These are phyloP conservation scores for Myxocyprinus asiaticus DNA, from an alignment of 2,113 vertebrate genomes.

Conservation along the genomic window DNA sequence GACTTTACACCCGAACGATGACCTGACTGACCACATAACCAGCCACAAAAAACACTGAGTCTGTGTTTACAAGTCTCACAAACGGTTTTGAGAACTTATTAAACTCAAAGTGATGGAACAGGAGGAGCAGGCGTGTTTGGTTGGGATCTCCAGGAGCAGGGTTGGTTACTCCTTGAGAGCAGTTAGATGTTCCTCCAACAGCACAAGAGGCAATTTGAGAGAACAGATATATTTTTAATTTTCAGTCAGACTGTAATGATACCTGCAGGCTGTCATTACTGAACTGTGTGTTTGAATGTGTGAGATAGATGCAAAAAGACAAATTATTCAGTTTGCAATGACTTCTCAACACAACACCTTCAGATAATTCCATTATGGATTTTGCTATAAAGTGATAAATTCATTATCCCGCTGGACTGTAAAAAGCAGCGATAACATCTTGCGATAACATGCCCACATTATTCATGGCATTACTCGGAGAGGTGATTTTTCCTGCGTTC, in stretches of 20 bases:
- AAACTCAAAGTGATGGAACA: too few species aligned
- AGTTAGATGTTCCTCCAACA: background rate
- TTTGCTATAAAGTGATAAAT: conserved; percentile 78
- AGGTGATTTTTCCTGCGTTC: conserved; percentile 29
- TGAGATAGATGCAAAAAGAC: conserved; percentile 54
- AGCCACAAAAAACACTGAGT: too few species aligned
- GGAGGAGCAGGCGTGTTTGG: too few species aligned
- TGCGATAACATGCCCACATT: conserved; percentile 71
- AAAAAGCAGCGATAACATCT: conserved; percentile 73
- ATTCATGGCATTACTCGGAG: conserved; percentile 53
- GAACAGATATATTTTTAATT: conserved; percentile 60
- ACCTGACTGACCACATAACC: too few species aligned
- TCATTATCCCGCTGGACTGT: conserved; percentile 74
- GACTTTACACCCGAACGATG: too few species aligned
- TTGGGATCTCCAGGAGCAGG: too few species aligned
- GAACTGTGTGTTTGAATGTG: background rate
- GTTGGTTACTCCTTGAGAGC: too few species aligned
- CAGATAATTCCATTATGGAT: conserved; percentile 79
- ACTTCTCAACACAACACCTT: conserved; percentile 80
- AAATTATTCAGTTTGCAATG: conserved; percentile 74
- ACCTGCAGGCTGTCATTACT: conserved; percentile 69
- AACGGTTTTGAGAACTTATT: too few species aligned
- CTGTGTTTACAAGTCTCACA: too few species aligned
- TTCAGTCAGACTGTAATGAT: conserved; percentile 74
- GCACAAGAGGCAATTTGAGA: background rate